These are phyloP conservation scores for Zonitis immaculata DNA, from an alignment of 2,888 invertebrate species.

Conservation along the genomic window DNA sequence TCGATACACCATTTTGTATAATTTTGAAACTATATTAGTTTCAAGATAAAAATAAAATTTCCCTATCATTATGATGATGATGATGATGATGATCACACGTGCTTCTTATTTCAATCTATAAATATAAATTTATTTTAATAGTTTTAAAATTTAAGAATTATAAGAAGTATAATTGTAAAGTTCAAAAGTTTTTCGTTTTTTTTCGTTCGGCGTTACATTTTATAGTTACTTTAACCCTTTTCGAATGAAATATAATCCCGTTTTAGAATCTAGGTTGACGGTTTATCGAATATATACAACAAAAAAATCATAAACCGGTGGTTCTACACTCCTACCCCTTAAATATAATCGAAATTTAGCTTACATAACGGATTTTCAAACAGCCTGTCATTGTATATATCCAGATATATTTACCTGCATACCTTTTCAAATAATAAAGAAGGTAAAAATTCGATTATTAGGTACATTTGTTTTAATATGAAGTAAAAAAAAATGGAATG, in stretches of 20 bases:
- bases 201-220: too few species aligned
- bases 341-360: slow-evolving; percentile 20
- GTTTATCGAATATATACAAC: not conserved
- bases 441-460: not conserved
- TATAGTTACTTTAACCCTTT: slow-evolving; percentile 8
- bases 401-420: slow-evolving; percentile 39
- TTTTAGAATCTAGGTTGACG: slow-evolving; percentile 10
- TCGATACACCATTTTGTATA: too few species aligned
- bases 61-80: too few species aligned
- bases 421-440: slow-evolving; percentile 10
- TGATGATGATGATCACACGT: slow-evolving; percentile 17
- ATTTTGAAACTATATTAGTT: too few species aligned
- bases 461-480: not conserved
- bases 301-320: slow-evolving; percentile 8
- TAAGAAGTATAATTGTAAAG: too few species aligned
- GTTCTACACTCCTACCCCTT: slow-evolving; percentile 18
- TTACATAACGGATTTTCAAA: slow-evolving; percentile 36
- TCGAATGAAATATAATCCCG: slow-evolving; percentile 18
- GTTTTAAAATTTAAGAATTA: too few species aligned
- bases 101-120: slow-evolving; percentile 16
- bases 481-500: too few species aligned
- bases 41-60: too few species aligned
- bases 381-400: slow-evolving; percentile 43
- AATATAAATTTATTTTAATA: slow-evolving; percentile 9
- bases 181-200: too few species aligned